Evolutionary conservation across 2,888 invertebrate species (phyloP), one percentile per base, ranked within the genome.

Genomic region (Protonemura montana): DNA sequence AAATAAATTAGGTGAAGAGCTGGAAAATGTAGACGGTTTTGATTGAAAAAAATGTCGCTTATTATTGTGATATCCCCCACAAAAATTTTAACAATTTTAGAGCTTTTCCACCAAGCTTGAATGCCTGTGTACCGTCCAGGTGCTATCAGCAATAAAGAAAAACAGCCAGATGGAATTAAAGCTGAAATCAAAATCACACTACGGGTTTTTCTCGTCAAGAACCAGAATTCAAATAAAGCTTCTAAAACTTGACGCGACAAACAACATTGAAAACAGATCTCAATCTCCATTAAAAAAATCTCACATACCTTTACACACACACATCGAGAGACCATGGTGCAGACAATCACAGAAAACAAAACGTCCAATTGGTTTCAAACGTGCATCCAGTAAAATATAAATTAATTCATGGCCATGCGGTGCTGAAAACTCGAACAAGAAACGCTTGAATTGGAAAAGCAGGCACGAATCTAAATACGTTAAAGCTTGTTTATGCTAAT

Each of bases 321-420:
- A 16, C 59, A 59, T 21, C 7, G 16, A 59, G 1, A 21, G n/a
- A n/a, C n/a, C n/a, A n/a, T n/a, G n/a, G n/a, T 21, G 21, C 59
- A 59, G 16, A 21, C 59, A 21, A 21, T 10, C 59, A 59, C 16
- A 59, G 59, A 59, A 59, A 21, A 59, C 59, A 59, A 59, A 59
- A 59, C 59, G 59, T 78, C 29, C 78, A 78, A 78, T 28, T 78
- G 78, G 27, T 78, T 78, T 78, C 16, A 78, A 78, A 78, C 29
- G 7, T 7, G 27, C 78, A 78, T 26, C 27, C 16, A 78, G 78
- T 78, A 13, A 78, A 78, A 28, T 28, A 78, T 7, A 78, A 28
- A 28, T 78, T 7, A 78, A 78, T 78, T 78, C 78, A 26, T 78
- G 29, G 78, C 27, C 78, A 78, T 28, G 27, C 29, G n/a, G 78